Base-by-base conservation (phyloP, 2,797 vertebrate genomes). In the Rhadinocentrus ornatus region DNA sequence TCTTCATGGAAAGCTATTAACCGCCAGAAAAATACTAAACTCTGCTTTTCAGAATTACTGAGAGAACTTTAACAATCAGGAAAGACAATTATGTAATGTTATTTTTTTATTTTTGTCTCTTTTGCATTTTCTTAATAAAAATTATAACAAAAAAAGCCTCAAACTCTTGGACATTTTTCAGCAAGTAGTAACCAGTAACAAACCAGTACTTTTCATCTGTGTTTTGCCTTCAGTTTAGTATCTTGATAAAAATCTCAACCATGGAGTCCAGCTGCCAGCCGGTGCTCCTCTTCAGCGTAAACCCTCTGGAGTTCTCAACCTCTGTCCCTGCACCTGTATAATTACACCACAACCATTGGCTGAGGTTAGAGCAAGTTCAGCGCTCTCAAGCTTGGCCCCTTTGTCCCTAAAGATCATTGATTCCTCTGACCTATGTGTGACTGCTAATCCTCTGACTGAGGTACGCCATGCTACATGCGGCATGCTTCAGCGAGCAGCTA, bases 371-470 rank as follows among this genome's bases (percentile, higher is more conserved):
- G 53, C 53, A 67, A 86, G 82, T 85, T 86, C 83, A 86, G 59
- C 2, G 59, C 72, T 70, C 86, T 83, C 73, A 48, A 63, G 88
- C 80, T 77, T 31, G 44, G 69, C 73, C 78, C 68, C 67, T 34
- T 34, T 9, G 44, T 84, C 74, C 86, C 78, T 69, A 72, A 89
- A 83, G 86, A 75, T 90, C 86, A 90, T 84, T 48, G 86, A 89
- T 91, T 87, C 84, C 64, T 86, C 79, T 82, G 86, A 90, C 89
- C 91, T 85, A 73, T 59, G 59, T 80, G 86, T 62, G 77, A 84
- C 77, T 82, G 87, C 79, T 84, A 83, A 82, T 84, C 82, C 72
- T 80, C 69, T 2, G 10, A 76, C 75, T 24, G 10, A 59, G 69
- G 63, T 86, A 82, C 84, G 69, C 73, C 54, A 6, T 29, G 67